Evolutionary conservation across 1,140 invertebrate genomes (phyloP), one percentile per base, ranked within the genome.

Genomic region (Eueides isabella): DNA sequence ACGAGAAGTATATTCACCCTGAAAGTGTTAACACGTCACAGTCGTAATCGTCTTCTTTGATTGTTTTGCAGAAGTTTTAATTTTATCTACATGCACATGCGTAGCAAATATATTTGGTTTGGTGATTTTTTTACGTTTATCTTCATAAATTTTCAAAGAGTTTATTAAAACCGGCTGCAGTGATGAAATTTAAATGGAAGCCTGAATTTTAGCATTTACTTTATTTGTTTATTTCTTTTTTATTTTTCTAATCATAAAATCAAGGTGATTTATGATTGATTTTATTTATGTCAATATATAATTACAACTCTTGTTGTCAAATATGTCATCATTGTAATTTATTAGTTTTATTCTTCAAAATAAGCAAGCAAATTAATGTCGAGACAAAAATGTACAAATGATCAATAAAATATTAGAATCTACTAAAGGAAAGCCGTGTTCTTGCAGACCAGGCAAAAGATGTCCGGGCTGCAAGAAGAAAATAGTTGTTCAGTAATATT

Each of bases 401-500:
- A 69, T 75, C 29, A n/a, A 33, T 72, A 75, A 68, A 75, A 61
- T 78, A n/a, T 29, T 67, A 66, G 29, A 69, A 31, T 48, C 76
- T 16, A 70, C 72, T 28, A 75, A 30, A 29, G 63, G 67, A 16
- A 77, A 70, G 41, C 67, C 72, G 28, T 79, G 80, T 64, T 69
- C 70, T 16, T 79, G 77, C 67, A 77, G 62, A 29, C 44, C 55
- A 35, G 63, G 70, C 67, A 73, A 73, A 55, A 67, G 48, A 77
- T 81, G 77, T 74, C 29, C 72, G 28, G 12, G 62, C 26, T 79
- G 77, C 72, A 77, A 71, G 33, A 3, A 35, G 33, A 79, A 73
- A 44, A 76, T 35, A 41, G 33, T 72, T 65, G 23, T 74, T 26
- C 68, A 41, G 76, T 77, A 77, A 62, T n/a, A 38, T 44, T 70